Conservation (phyloP, 2,113 vertebrate genomes). For the Aramus guarauna region DNA sequence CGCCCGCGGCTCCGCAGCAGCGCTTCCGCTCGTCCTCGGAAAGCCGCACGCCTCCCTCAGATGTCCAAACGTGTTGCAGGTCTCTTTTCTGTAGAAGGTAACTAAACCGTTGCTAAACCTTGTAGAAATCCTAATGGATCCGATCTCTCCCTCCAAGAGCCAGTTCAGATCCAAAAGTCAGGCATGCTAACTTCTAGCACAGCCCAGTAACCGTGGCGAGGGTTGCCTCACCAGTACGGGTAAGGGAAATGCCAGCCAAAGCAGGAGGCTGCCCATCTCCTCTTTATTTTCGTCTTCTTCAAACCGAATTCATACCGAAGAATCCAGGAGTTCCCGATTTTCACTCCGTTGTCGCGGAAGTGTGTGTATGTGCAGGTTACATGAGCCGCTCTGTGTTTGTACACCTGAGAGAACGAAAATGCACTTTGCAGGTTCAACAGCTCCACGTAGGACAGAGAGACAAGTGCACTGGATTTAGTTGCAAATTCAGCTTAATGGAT, state of each 20-base stretch:
- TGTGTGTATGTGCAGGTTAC: not conserved
- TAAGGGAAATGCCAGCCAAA: not conserved
- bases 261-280: not conserved
- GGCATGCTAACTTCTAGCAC: not conserved
- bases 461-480: not conserved
- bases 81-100: not conserved
- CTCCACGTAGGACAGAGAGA: not conserved
- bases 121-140: not conserved
- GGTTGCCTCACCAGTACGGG: not conserved
- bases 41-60: not conserved
- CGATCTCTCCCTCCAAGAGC: not conserved
- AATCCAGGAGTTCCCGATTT: not conserved
- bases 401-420: not conserved
- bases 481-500: not conserved
- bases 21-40: not conserved
- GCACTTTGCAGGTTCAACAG: not conserved
- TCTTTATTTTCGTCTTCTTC: not conserved
- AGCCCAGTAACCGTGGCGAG: not conserved
- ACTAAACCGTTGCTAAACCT: not conserved
- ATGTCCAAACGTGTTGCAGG: not conserved
- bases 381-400: not conserved
- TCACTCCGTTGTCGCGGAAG: rapidly evolving
- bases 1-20: not conserved
- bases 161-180: not conserved
- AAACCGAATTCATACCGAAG: not conserved